Percentiles rank a stretch among this genome's conserved stretches.
Conservation (phyloP, 1,140 invertebrate species). For the Tribolium madens region DNA sequence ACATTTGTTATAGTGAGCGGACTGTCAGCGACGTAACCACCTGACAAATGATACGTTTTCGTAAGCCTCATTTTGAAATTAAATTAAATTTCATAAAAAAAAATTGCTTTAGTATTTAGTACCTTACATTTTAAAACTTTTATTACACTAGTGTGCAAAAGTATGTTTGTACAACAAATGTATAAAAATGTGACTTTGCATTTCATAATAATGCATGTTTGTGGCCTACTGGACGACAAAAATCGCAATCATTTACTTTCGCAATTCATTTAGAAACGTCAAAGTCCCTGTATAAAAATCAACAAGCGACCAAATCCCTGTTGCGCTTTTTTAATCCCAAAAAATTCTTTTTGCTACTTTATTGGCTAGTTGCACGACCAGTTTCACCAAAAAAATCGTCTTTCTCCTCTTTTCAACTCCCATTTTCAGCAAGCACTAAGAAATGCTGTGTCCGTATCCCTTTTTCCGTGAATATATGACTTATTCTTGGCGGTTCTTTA, state of each 20-base stretch:
- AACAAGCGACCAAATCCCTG: not conserved
- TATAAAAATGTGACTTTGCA: too few relatives aligned
- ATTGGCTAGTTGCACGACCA: not conserved
- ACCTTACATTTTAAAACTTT: too few relatives aligned
- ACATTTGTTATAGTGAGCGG: constrained; percentile 11
- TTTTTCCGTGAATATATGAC: constrained; percentile 15
- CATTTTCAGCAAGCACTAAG: not conserved
- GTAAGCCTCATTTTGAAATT: not conserved
- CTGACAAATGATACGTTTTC: constrained; percentile 5
- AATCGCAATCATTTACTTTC: too few relatives aligned
- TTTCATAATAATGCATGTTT: too few relatives aligned
- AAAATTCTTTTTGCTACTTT: not conserved
- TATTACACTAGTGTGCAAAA: too few relatives aligned
- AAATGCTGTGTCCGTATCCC: constrained; percentile 29
- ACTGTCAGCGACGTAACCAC: constrained; percentile 3
- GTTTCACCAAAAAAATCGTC: not conserved
- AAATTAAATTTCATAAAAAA: not conserved
- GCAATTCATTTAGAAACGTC: too few relatives aligned
- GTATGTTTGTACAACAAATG: too few relatives aligned
- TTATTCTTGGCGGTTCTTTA: constrained; percentile 25
- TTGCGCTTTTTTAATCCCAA: too few relatives aligned
- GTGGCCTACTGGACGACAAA: too few relatives aligned
- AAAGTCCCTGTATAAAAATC: too few relatives aligned
- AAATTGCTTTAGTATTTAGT: too few relatives aligned
- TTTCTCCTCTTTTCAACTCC: not conserved